Percentiles rank a stretch among this genome's conserved stretches.
These are phyloP conservation scores for Drosophila repletoides DNA, from an alignment of 1,140 invertebrate species.

Conservation along the genomic window DNA sequence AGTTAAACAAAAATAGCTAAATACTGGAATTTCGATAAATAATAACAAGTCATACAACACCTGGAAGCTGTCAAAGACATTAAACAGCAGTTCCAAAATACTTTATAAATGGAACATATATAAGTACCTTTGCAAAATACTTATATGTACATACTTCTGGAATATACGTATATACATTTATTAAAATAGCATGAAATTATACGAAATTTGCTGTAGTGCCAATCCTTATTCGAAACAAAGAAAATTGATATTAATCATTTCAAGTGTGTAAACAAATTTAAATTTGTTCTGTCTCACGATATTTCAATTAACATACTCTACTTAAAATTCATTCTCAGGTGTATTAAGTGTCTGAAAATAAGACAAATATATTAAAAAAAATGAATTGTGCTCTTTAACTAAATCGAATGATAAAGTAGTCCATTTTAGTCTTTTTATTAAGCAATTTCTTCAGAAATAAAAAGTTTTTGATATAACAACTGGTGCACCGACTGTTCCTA, in stretches of 20 bases:
- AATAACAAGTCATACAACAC: too few species aligned
- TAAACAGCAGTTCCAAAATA: slow-evolving; percentile 32
- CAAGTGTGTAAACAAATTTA: not conserved
- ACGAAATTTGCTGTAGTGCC: slow-evolving; percentile 1
- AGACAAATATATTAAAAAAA: too few species aligned
- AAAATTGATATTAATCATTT: slow-evolving; percentile 11
- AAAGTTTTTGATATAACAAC: too few species aligned
- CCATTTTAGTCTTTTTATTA: too few species aligned
- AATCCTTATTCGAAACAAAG: slow-evolving; percentile 11
- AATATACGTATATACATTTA: slow-evolving; percentile 3
- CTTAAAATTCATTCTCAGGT: too few species aligned
- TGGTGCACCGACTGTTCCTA: too few species aligned
- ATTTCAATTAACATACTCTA: too few species aligned
- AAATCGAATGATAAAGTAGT: too few species aligned
- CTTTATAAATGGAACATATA: not conserved
- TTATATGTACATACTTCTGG: slow-evolving; percentile 21
- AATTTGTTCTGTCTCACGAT: not conserved
- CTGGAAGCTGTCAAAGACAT: slow-evolving; percentile 36
- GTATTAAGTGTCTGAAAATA: not conserved
- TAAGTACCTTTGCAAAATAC: not conserved
- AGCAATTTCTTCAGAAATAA: too few species aligned
- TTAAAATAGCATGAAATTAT: slow-evolving; percentile 8
- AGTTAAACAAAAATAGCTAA: slow-evolving; percentile 14
- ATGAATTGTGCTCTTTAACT: too few species aligned
- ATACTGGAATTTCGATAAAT: slow-evolving; percentile 36